Base-by-base conservation (phyloP, 1,140 invertebrate species). In the Pararge aegeria region DNA sequence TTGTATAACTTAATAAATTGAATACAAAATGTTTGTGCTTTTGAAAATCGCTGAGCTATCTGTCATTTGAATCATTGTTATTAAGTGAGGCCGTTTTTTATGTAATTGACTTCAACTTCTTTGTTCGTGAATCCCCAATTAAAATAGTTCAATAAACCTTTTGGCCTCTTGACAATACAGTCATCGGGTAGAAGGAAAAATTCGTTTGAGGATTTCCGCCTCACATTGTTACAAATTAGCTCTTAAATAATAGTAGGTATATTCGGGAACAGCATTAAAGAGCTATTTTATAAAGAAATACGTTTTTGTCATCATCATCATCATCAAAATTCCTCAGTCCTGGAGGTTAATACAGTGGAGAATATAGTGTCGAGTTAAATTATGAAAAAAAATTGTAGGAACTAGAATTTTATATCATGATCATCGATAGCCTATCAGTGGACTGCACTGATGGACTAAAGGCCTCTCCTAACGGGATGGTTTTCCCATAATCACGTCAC, bases 11-110 rank as follows among this genome's bases (percentile, higher is more conserved):
- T 42, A 18, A 57, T 50, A 50, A 57, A 57, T 51, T 46, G 13
- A 57, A 51, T 37, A 46, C 24, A 19, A 50, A 49, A 57, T 57
- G 21, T 50, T 57, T n/a, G n/a, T n/a, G n/a, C n/a, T n/a, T n/a
- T 57, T 57, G 46, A 50, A 15, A 57, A 15, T 10, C n/a, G 15
- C 46, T 42, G 15, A 15, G 3, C 16, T 42, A 42, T 37, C 34
- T 37, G 34, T 16, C 38, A 42, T 42, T 5, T 42, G 38, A 42
- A 42, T 42, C 38, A 15, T 16, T 12, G 13, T 15, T 16, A 42
- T 37, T 2, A 5, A 5, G 34, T 37, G 34, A 2, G 34, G n/a
- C 12, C 10, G 4, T 37, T 30, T 30, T 30, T 34, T 34, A 24
- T 34, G 12, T 34, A 34, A 34, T 34, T 34, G 30, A 12, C 30